Percentiles rank a stretch among this genome's conserved stretches.
Conservation (phyloP, 2,797 vertebrate genomes). For the Melanotaenia pygmaea region DNA sequence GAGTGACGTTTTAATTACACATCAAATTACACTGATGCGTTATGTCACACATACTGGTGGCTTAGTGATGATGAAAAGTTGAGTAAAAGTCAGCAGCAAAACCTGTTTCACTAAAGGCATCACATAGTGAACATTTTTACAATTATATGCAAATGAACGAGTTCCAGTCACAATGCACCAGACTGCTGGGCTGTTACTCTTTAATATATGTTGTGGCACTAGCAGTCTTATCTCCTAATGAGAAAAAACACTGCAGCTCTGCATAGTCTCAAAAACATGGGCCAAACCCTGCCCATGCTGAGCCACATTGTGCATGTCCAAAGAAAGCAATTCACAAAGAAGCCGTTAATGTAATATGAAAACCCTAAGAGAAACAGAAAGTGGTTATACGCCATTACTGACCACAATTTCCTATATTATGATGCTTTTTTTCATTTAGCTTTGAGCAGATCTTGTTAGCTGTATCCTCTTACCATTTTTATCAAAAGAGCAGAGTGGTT, state of each 20-base stretch:
- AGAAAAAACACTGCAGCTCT: conserved; percentile 32
- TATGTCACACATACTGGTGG: conserved; percentile 2
- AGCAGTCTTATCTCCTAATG: conserved; percentile 19
- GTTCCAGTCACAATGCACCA: conserved; percentile 33
- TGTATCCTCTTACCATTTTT: conserved; percentile 6
- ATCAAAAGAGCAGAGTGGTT: background rate
- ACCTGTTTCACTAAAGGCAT: conserved; percentile 8
- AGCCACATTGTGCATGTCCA: conserved; percentile 7
- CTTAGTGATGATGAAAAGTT: conserved; percentile 30
- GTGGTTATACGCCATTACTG: conserved; percentile 28
- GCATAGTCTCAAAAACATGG: conserved; percentile 35
- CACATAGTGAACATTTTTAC: background rate
- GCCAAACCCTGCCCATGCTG: background rate
- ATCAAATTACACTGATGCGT: conserved; percentile 46
- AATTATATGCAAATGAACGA: conserved; percentile 19
- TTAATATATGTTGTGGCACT: conserved; percentile 6
- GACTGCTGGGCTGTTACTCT: conserved; percentile 1
- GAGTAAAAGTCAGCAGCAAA: background rate
- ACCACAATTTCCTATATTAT: conserved; percentile 27
- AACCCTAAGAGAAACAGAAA: conserved; percentile 45
- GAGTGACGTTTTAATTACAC: conserved; percentile 52
- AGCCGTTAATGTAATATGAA: conserved; percentile 36
- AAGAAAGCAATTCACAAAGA: conserved; percentile 24
- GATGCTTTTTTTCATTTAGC: conserved; percentile 36
- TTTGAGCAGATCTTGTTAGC: background rate